Evolutionary conservation across 2,888 invertebrate genomes (phyloP).

Genomic region (Eristalis intricaria): DNA sequence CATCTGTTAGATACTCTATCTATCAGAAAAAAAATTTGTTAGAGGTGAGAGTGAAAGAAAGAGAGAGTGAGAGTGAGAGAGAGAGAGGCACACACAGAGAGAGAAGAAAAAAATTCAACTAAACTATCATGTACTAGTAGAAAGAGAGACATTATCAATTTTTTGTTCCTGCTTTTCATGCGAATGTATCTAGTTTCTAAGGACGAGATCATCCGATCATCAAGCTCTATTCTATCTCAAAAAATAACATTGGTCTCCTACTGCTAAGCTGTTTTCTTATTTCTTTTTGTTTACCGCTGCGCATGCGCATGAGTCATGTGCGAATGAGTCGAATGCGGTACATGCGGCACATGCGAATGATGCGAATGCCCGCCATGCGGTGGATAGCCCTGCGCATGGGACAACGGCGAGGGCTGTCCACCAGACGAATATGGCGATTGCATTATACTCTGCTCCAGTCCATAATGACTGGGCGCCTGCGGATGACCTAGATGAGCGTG

Average conservation of each 20-base stretch:
- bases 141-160: slow-evolving; percentile 11
- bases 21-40: slow-evolving; percentile 40
- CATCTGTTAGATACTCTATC: slow-evolving; percentile 25
- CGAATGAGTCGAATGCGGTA: slow-evolving; percentile 83
- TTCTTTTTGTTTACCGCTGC: slow-evolving; percentile 87
- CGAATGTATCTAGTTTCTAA: slow-evolving; percentile 48
- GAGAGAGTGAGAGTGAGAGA: not conserved
- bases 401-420: slow-evolving; percentile 87
- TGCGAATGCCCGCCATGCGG: slow-evolving; percentile 81
- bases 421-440: slow-evolving; percentile 83
- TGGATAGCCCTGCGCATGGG: slow-evolving; percentile 81
- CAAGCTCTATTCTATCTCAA: slow-evolving; percentile 13
- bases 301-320: slow-evolving; percentile 89
- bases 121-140: slow-evolving; percentile 46
- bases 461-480: slow-evolving; percentile 84
- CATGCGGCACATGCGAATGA: slow-evolving; percentile 88
- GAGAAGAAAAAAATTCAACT: slow-evolving; percentile 51
- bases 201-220: slow-evolving; percentile 72
- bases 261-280: not conserved
- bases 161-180: not conserved
- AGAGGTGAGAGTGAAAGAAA: slow-evolving; percentile 32
- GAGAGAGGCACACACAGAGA: not conserved
- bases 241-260: not conserved
- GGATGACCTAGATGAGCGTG: slow-evolving; percentile 86
- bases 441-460: slow-evolving; percentile 89